Evolutionary conservation across 1,140 invertebrate genomes (phyloP), one percentile per base, ranked within the genome.

Genomic region (Zaprionus africanus): DNA sequence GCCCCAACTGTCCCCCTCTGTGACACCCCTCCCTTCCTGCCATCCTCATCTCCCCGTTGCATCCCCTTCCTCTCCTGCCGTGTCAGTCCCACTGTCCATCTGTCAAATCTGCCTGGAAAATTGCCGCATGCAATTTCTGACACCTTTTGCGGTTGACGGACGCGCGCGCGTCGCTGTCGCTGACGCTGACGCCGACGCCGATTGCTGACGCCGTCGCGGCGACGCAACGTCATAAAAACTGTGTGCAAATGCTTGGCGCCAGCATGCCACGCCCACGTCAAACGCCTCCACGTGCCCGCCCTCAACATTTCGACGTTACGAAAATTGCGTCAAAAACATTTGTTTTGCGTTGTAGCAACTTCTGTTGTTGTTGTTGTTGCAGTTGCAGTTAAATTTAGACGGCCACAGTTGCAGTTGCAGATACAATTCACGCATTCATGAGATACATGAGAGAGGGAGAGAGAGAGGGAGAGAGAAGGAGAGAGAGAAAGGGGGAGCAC

Each of bases 141-240:
- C 84, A 90, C 84, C 85, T 90, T 82, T 85, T 68, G 68, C 72
- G 81, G 71, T 88, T 58, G 84, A 88, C 72, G 78, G 81, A 82
- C 83, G 82, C 74, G 53, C 61, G 36, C 61, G 36, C 36, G 5
- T 5, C 13, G 36, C 83, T 78, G 82, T 81, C 66, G 78, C 41
- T 49, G 68, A 34, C 41, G 51, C 17, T 3, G 58, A 41, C 24
- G 68, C 28, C n/a, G 69, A 34, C 53, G 67, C 34, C 31, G 38
- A 34, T 22, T 9, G 19, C 38, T 54, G 69, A 49, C 34, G 60
- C 60, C 73, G 76, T 64, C 72, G 61, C 73, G 79, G 59, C 79
- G 68, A 59, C 65, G 71, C 38, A 73, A 58, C 69, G 68, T 69
- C 83, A 86, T 86, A 88, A 86, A 87, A 86, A 71, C 73, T 76